A percentile compares a stretch with the other conserved stretches of the same genome.
Evolutionary conservation across 2,113 vertebrate genomes (phyloP).

Genomic region (Plecotus auritus): DNA sequence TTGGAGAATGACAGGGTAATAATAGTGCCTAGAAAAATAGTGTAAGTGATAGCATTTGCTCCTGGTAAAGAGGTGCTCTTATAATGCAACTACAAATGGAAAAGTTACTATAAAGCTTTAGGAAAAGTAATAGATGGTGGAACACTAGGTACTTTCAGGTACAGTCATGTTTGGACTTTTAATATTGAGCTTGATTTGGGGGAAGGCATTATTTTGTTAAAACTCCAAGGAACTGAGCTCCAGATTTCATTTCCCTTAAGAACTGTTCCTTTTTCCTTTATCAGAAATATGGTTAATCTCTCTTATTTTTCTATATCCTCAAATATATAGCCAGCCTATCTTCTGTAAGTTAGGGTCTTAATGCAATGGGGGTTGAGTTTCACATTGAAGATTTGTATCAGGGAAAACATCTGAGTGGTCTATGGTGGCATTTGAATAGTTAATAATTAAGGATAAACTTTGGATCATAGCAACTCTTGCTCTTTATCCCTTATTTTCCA

Average conservation of each 20-base stretch:
- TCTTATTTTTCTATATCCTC: background rate
- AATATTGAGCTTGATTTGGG: background rate
- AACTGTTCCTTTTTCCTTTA: conserved; percentile 15
- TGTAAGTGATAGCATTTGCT: background rate
- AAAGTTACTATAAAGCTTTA: background rate
- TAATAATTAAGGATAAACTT: background rate
- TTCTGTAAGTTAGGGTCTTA: background rate
- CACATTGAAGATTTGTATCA: background rate
- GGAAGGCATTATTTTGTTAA: background rate
- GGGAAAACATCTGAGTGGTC: background rate
- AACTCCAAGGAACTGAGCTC: background rate
- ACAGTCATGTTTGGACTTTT: background rate
- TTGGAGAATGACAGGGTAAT: background rate
- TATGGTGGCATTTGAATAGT: background rate
- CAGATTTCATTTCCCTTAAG: conserved; percentile 28
- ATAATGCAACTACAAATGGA: background rate
- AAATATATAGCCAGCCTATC: background rate
- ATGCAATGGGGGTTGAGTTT: background rate
- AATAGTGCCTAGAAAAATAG: background rate
- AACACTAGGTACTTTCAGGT: background rate
- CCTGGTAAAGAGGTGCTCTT: background rate
- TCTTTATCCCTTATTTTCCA: background rate
- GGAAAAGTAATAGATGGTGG: background rate
- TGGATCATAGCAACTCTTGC: background rate
- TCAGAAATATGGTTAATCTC: background rate